Percentiles rank a stretch among this genome's conserved stretches.
Evolutionary conservation across 2,888 invertebrate genomes (phyloP).

Genomic region (Mystacides longicornis): DNA sequence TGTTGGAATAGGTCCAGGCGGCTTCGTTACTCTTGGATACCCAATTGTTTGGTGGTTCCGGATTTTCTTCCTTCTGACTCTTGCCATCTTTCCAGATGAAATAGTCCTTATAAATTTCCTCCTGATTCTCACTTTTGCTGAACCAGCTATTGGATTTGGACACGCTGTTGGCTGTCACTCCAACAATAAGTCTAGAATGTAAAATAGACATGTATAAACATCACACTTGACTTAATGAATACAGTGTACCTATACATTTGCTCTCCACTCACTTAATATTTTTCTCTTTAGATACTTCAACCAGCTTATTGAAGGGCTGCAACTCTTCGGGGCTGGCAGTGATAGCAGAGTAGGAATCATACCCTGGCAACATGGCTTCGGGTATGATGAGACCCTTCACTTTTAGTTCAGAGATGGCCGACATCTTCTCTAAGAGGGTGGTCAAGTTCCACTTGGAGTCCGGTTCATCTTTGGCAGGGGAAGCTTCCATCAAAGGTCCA

Average conservation of each 20-base stretch:
- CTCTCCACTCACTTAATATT: constrained; percentile 41
- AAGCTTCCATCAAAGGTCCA: constrained; percentile 65
- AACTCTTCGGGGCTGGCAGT: constrained; percentile 34
- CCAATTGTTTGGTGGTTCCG: constrained; percentile 64
- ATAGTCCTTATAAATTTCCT: constrained; percentile 58
- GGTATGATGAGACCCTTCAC: constrained; percentile 59
- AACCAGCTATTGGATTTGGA: constrained; percentile 66
- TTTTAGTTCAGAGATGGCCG: constrained; percentile 25
- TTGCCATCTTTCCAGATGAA: constrained; percentile 65
- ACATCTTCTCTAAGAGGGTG: constrained; percentile 2
- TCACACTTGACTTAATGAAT: not conserved
- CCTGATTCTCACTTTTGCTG: constrained; percentile 49
- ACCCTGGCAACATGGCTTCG: constrained; percentile 53
- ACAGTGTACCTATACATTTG: not conserved
- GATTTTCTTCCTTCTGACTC: constrained; percentile 32
- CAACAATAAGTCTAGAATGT: constrained; percentile 56
- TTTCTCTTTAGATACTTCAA: constrained; percentile 43
- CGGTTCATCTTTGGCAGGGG: constrained; percentile 27
- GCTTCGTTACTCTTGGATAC: constrained; percentile 43
- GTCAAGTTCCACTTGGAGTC: not conserved
- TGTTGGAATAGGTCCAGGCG: constrained; percentile 63
- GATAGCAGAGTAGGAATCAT: constrained; percentile 45
- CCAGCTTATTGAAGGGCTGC: constrained; percentile 33
- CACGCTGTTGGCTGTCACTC: constrained; percentile 69
- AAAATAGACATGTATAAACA: too few species aligned